Evolutionary conservation across 2,113 vertebrate species (phyloP).

Genomic region (zebrafish (Danio rerio)): DNA sequence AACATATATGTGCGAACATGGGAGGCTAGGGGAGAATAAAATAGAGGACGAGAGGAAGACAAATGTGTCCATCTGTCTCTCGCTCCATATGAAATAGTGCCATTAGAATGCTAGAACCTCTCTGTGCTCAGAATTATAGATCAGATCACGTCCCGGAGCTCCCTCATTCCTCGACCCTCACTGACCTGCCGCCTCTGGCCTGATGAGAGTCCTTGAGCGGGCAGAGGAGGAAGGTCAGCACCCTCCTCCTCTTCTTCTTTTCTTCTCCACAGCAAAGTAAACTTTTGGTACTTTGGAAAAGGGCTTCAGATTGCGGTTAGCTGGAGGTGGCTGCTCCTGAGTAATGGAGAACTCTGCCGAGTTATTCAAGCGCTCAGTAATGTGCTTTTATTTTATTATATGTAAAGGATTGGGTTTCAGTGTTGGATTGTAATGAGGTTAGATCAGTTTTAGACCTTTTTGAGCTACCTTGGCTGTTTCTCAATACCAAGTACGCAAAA

Average conservation of each 20-base stretch:
- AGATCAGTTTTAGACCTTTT: neutral
- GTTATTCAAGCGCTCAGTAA: slow-evolving; percentile 13
- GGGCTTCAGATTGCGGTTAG: neutral
- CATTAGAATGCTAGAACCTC: slow-evolving; percentile 10
- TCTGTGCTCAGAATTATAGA: slow-evolving; percentile 22
- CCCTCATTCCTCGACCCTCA: slow-evolving; percentile 5
- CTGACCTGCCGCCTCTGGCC: slow-evolving; percentile 29
- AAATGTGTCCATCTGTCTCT: neutral
- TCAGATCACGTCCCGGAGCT: slow-evolving; percentile 25
- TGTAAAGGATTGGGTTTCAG: neutral
- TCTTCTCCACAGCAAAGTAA: neutral
- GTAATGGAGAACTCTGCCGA: neutral
- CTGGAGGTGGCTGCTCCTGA: neutral
- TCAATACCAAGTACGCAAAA: too few relatives aligned
- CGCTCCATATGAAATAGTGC: neutral
- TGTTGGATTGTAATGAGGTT: slow-evolving; percentile 5
- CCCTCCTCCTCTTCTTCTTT: slow-evolving; percentile 19
- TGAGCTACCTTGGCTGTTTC: too few relatives aligned
- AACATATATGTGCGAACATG: too few relatives aligned
- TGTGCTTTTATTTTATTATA: slow-evolving; percentile 15
- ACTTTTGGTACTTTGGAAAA: neutral
- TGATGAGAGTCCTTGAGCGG: slow-evolving; percentile 14
- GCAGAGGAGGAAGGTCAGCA: slow-evolving; percentile 24
- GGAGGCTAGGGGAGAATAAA: neutral
- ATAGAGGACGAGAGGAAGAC: slow-evolving; percentile 20